These are phyloP conservation scores for Bactericera cockerelli DNA, from an alignment of 1,140 invertebrate genomes.

Conservation along the genomic window DNA sequence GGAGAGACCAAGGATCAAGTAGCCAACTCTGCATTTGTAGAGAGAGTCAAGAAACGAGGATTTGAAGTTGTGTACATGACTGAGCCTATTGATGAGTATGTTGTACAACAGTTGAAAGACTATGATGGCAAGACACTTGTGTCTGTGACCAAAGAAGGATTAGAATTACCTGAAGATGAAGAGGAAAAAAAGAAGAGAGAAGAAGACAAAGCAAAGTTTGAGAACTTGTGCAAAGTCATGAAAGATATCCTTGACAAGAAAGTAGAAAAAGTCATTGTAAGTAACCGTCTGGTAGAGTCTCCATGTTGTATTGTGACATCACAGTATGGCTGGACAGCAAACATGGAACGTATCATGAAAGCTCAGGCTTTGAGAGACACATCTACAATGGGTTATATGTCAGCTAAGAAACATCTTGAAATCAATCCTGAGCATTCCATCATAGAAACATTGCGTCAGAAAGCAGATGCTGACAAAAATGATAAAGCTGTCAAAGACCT, in stretches of 20 bases:
- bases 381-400: constrained; percentile 97
- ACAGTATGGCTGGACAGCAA: constrained; percentile 97
- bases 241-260: constrained; percentile 96
- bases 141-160: constrained; percentile 93
- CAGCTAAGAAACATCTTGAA: constrained; percentile 89
- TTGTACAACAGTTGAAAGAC: constrained; percentile 94
- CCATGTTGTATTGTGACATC: constrained; percentile 98
- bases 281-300: constrained; percentile 84
- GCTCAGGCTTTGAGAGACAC: constrained; percentile 88
- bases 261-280: constrained; percentile 93
- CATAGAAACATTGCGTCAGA: constrained; percentile 74
- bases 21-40: constrained; percentile 91
- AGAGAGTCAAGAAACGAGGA: constrained; percentile 90
- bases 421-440: constrained; percentile 97
- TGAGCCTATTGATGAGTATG: constrained; percentile 98
- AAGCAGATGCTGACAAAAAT: constrained; percentile 89
- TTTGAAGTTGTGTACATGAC: constrained; percentile 98
- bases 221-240: constrained; percentile 92
- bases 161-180: constrained; percentile 90
- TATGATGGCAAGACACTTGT: constrained; percentile 92
- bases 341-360: constrained; percentile 99
- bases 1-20: constrained; percentile 91
- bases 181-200: constrained; percentile 93
- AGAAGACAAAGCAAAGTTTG: constrained; percentile 87
- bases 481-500: constrained; percentile 94